Evolutionary conservation across 23 tunicate species (phyloP).

Genomic region (Botrylloides violaceus): DNA sequence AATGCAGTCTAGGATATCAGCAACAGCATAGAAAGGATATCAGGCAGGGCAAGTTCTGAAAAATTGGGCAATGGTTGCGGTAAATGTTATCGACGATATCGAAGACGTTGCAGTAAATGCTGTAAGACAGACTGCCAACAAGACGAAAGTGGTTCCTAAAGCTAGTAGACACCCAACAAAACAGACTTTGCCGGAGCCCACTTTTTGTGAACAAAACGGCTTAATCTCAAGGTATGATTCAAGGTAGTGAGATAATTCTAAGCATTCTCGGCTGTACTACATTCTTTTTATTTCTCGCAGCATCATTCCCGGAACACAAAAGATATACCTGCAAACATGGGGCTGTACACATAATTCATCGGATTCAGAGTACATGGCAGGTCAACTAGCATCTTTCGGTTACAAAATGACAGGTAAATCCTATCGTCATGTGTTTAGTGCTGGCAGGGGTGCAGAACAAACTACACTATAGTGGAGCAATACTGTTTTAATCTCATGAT

Average conservation of each 20-base stretch:
- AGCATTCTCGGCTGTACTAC: no score
- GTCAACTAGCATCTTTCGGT: slow-evolving; percentile 80
- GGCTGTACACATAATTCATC: slow-evolving; percentile 99
- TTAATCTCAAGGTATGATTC: no score
- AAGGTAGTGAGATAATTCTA: no score
- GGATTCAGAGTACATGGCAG: slow-evolving; percentile 99
- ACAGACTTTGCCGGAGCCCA: no score
- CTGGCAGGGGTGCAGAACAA: neutral
- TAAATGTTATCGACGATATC: slow-evolving; percentile 3
- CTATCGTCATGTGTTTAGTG: neutral
- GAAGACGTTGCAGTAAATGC: slow-evolving; percentile 4
- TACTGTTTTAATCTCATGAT: neutral
- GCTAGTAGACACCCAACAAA: no score
- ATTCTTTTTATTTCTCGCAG: slow-evolving; percentile 18
- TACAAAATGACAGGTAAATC: slow-evolving; percentile 50
- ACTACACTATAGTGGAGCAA: neutral
- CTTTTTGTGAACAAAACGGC: no score
- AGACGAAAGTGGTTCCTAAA: slow-evolving; percentile 6
- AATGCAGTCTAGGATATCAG: no score
- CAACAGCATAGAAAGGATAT: no score
- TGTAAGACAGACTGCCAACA: neutral
- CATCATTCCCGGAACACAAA: slow-evolving; percentile 70
- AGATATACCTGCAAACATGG: slow-evolving; percentile 80
- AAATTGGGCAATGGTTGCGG: no score
- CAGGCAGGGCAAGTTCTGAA: no score